A percentile compares a stretch with the other conserved stretches of the same genome.
Evolutionary conservation across 2,113 vertebrate species (phyloP).

Genomic region (Nicator chloris): DNA sequence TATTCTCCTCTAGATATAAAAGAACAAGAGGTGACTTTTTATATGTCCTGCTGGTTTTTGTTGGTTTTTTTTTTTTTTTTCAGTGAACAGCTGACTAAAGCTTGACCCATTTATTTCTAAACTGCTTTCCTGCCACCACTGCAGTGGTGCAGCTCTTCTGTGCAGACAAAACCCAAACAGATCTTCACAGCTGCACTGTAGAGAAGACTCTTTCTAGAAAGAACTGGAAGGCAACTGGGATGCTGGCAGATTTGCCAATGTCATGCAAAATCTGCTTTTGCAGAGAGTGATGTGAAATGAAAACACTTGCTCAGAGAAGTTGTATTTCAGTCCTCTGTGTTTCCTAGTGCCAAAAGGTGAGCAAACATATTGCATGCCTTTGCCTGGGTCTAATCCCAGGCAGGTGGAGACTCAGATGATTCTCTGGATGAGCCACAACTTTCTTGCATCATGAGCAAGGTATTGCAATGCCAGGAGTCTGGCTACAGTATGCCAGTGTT

Average conservation of each 20-base stretch:
- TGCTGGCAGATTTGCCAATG: background rate
- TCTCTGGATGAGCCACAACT: background rate
- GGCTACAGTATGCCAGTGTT: background rate
- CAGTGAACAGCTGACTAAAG: background rate
- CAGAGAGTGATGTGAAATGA: background rate
- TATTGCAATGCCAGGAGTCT: background rate
- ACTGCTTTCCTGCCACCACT: background rate
- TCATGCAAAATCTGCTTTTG: background rate
- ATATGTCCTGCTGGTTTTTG: background rate
- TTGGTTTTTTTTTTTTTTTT: background rate
- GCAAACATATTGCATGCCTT: slow-evolving; percentile 10
- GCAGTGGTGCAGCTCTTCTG: background rate
- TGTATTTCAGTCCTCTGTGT: background rate
- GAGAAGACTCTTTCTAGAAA: background rate
- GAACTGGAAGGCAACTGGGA: background rate
- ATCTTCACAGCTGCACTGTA: background rate
- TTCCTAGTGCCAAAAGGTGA: background rate
- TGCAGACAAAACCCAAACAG: background rate
- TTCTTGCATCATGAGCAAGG: background rate
- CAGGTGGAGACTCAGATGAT: background rate
- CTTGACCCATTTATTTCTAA: slow-evolving; percentile 20
- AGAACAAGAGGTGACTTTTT: background rate
- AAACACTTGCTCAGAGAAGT: background rate
- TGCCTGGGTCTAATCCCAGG: background rate
- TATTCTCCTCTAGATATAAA: background rate